Percentiles rank a stretch among this genome's conserved stretches.
phyloP scores from a whole-genome alignment of 2,113 vertebrate genomes.

The Rhea americana region DNA sequence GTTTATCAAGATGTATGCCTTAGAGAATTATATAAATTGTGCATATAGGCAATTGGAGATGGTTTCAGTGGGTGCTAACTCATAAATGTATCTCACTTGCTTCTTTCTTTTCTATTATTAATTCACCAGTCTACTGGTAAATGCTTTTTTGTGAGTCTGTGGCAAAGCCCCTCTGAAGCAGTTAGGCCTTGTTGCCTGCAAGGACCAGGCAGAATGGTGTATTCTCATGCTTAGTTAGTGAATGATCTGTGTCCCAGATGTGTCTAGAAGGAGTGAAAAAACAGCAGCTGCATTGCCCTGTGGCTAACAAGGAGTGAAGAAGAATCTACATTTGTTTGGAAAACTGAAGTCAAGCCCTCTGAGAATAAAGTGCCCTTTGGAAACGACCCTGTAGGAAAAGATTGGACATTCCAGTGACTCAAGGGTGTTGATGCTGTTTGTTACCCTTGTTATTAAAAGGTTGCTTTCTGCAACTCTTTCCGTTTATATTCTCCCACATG shows the following conservation, averaged over 20 bases:
- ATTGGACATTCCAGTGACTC: not conserved
- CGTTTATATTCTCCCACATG: not conserved
- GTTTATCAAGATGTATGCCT: not conserved
- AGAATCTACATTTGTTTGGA: conserved; percentile 3
- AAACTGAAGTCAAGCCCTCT: conserved; percentile 34
- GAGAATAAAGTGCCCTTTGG: not conserved
- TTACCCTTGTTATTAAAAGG: conserved; percentile 45
- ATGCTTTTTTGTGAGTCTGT: fast-evolving
- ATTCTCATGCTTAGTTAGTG: not conserved
- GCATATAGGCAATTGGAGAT: fast-evolving
- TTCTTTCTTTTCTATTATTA: not conserved
- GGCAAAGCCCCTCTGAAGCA: not conserved
- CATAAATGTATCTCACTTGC: fast-evolving
- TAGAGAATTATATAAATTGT: fast-evolving
- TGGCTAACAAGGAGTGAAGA: not conserved
- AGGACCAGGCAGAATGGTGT: fast-evolving
- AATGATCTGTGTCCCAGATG: not conserved
- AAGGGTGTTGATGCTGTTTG: not conserved
- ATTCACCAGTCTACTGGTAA: not conserved
- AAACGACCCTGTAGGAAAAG: conserved; percentile 25
- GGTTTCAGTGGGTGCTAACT: not conserved
- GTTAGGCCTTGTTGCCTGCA: fast-evolving
- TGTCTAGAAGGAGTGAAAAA: not conserved
- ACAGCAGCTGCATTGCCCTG: not conserved
- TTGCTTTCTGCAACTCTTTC: not conserved